Evolutionary conservation across 2,888 invertebrate species (phyloP).

Genomic region (Ormyrus thymus): DNA sequence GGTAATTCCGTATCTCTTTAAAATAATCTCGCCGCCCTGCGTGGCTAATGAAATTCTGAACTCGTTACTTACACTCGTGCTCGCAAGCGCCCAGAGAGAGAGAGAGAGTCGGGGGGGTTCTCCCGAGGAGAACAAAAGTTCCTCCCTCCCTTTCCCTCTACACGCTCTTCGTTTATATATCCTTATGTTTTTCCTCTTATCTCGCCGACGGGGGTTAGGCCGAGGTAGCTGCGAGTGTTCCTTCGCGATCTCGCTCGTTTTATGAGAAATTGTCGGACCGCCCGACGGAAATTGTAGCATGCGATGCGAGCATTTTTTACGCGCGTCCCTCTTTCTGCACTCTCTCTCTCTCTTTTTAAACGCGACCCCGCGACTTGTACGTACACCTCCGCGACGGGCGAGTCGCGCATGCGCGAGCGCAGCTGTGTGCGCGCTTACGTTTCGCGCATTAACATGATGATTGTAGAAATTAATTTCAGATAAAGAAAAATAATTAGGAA

Average conservation of each 20-base stretch:
- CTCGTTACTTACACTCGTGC: conserved; percentile 74
- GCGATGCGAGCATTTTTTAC: conserved; percentile 54
- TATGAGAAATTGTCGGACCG: conserved; percentile 50
- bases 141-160: conserved; percentile 15
- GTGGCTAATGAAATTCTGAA: conserved; percentile 75
- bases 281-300: conserved; percentile 52
- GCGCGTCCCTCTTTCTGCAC: background rate
- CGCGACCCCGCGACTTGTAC: too few species aligned
- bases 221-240: background rate
- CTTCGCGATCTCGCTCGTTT: conserved; percentile 32
- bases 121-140: conserved; percentile 51
- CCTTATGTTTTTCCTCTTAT: conserved; percentile 50
- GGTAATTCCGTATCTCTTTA: conserved; percentile 76
- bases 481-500: conserved; percentile 33
- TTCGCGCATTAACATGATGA: conserved; percentile 9
- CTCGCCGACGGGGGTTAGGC: background rate
- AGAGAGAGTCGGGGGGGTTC: background rate
- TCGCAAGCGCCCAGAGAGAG: background rate
- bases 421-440: too few species aligned
- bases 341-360: too few species aligned
- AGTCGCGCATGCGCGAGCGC: too few species aligned
- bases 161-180: conserved; percentile 15
- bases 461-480: conserved; percentile 38
- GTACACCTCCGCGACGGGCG: too few species aligned
- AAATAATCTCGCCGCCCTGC: conserved; percentile 75